These are phyloP conservation scores for Cephalopterus ornatus DNA, from an alignment of 2,113 vertebrate species.

Conservation along the genomic window DNA sequence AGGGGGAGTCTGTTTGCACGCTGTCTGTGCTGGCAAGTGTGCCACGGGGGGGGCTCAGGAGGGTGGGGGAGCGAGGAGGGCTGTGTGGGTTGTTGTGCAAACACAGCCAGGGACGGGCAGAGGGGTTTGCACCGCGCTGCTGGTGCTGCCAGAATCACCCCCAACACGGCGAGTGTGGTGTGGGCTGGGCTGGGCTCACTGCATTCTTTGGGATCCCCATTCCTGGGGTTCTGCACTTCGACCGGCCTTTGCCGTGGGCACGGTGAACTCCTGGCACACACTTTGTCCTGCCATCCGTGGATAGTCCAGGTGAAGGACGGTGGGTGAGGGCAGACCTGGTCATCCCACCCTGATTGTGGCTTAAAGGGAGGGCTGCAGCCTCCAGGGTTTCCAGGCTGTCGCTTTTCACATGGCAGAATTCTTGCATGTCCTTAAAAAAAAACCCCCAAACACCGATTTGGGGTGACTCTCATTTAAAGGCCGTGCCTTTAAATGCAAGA, in stretches of 20 bases:
- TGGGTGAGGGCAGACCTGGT: neutral
- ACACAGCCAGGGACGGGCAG: neutral
- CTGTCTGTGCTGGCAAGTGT: neutral
- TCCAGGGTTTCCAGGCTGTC: neutral
- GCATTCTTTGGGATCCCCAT: neutral
- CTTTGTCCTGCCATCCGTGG: neutral
- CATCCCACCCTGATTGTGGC: neutral
- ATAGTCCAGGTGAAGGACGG: neutral
- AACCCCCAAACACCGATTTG: neutral
- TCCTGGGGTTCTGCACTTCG: neutral
- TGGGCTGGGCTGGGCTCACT: neutral
- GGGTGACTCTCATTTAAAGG: neutral
- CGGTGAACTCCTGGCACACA: neutral
- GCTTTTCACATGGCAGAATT: neutral
- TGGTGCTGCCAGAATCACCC: neutral
- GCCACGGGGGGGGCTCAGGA: neutral
- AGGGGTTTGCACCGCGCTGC: neutral
- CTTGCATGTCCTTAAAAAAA: neutral
- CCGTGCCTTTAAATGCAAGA: neutral
- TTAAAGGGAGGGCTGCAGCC: neutral
- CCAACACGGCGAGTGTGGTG: fast-evolving
- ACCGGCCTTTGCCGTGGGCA: neutral
- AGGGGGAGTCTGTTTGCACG: neutral
- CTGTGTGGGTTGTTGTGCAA: neutral
- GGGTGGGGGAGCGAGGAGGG: neutral